These are phyloP conservation scores for Festucalex cinctus DNA, from an alignment of 2,113 vertebrate genomes.

Conservation along the genomic window DNA sequence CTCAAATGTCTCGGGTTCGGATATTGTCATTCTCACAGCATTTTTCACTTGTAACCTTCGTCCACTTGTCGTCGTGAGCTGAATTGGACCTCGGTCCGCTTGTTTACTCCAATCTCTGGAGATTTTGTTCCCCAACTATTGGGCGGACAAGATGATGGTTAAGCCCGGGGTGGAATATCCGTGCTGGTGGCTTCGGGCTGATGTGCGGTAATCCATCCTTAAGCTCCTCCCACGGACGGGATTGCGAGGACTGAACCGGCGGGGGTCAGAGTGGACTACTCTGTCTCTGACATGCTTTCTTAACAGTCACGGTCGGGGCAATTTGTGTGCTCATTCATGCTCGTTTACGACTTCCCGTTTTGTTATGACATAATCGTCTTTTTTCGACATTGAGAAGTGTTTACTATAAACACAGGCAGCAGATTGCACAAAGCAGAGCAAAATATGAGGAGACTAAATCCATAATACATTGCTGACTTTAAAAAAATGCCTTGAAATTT, in stretches of 20 bases:
- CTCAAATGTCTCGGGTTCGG: background rate
- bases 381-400: too few relatives aligned
- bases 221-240: constrained; percentile 44
- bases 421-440: too few relatives aligned
- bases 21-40: background rate
- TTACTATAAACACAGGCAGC: background rate
- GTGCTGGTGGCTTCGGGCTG: constrained; percentile 41
- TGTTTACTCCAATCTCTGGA: constrained; percentile 25
- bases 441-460: background rate
- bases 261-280: constrained; percentile 11
- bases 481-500: background rate
- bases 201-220: constrained; percentile 64
- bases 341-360: background rate
- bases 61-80: too few relatives aligned
- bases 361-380: background rate
- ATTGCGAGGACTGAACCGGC: constrained; percentile 1
- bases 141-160: constrained; percentile 41
- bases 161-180: constrained; percentile 51
- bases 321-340: constrained; percentile 3
- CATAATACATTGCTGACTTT: background rate
- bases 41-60: too few relatives aligned
- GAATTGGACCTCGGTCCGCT: background rate
- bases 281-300: constrained; percentile 4
- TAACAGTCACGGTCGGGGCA: constrained; percentile 19
- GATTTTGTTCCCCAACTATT: constrained; percentile 45